Conservation (phyloP, 2,113 vertebrate species). For the Dendropsophus ebraccatus region DNA sequence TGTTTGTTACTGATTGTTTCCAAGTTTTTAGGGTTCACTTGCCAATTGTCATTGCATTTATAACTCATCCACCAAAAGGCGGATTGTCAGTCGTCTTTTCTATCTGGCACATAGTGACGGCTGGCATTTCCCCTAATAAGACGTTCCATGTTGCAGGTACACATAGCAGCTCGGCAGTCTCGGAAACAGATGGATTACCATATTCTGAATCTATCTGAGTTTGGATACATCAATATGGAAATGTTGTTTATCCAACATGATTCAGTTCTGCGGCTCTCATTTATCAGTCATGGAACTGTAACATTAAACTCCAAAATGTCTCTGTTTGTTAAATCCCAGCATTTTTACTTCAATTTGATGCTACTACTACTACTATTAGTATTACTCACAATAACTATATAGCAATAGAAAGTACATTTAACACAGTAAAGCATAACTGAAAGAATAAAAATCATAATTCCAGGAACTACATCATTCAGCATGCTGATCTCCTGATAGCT, state of each 20-base stretch:
- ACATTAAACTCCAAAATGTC: not conserved
- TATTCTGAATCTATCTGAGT: not conserved
- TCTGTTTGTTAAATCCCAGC: not conserved
- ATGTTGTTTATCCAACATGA: conserved; percentile 2
- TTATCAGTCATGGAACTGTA: not conserved
- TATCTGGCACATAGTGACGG: not conserved
- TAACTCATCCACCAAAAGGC: too few relatives aligned
- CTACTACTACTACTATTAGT: too few relatives aligned
- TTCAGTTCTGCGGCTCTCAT: not conserved
- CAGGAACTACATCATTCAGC: too few relatives aligned
- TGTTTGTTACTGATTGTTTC: not conserved
- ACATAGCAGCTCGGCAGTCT: not conserved
- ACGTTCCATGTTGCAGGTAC: not conserved
- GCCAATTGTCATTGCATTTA: too few relatives aligned
- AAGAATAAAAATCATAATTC: too few relatives aligned
- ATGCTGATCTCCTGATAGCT: too few relatives aligned
- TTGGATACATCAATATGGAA: not conserved
- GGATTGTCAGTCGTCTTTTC: not conserved
- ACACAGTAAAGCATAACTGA: too few relatives aligned
- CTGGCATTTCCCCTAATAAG: not conserved
- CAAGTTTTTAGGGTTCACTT: not conserved
- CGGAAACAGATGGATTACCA: not conserved
- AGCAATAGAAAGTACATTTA: too few relatives aligned
- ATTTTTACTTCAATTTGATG: too few relatives aligned
- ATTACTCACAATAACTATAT: too few relatives aligned